Base-by-base conservation (phyloP, 92 coral and sea anemone species). In the Zoanthus sociatus region DNA sequence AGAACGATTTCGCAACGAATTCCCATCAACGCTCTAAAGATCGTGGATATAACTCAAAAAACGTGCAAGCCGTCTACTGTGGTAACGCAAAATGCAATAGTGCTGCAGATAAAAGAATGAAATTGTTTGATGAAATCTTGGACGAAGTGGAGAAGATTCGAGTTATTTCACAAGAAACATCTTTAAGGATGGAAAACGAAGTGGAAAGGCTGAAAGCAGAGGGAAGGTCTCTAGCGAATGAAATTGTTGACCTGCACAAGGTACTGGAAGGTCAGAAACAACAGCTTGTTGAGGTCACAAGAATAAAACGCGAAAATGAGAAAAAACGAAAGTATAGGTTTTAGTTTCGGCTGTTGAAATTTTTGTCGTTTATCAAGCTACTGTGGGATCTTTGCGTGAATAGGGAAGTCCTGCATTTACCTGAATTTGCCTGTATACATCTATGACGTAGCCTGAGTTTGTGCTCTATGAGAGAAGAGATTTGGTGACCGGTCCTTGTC, bases 221-320 rank as follows among this genome's bases (percentile, higher is more conserved):
- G 48, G 87, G 98, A 70, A 92, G 92, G 56, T 92, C 77, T 16
- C 90, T 95, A 94, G 98, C 93, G 6, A 95, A 91, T 86, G 94
- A 95, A 60, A 83, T 95, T 56, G 91, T 87, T 16, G 96, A 95
- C 12, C 76, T 95, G 76, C 90, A 95, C 48, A 88, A 88, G 64
- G 91, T 95, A 9, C 69, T 95, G n/a, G 96, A 93, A 71, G 73
- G 78, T 18, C 95, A 88, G 82, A 95, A 93, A 74, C 86, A 84
- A 8, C 94, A 90, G 30, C 83, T 94, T 9, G 83, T 76, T 83
- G 77, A 73, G 18, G 71, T 88, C 58, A 88, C 94, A 33, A 78
- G 91, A 7, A 88, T 91, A 91, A 91, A 88, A 56, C 71, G 87
- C 45, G 90, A 86, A 60, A 84, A 88, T 42, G 89, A 84, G 71